Evolutionary conservation across 2,888 invertebrate species (phyloP), one percentile per base, ranked within the genome.

Genomic region (Drosophila subsilvestris): DNA sequence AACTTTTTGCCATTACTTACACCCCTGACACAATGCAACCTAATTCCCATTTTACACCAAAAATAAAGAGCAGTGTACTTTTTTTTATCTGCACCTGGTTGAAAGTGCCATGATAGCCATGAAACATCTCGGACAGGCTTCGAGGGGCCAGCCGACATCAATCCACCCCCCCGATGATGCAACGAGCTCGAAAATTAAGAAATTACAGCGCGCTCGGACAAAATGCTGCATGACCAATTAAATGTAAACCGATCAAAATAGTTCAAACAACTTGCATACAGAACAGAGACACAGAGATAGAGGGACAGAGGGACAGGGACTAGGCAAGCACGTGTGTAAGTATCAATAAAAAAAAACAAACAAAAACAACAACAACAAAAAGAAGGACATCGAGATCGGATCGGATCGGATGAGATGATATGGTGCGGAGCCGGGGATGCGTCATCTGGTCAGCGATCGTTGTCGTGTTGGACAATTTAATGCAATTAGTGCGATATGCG

Each of bases 401-500:
- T 37, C 47, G 25, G 54, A 42, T 51, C 51, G 48, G 17, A 61
- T 45, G 54, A 44, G 62, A 62, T n/a, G 54, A 42, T 18, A 14
- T 43, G 18, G 22, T 18, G 50, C 25, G 22, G 48, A 18, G 53
- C 22, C 17, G 60, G 51, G 42, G 5, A 54, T n/a, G 75, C 80
- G 83, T 86, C 83, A 88, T 78, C 80, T 88, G 83, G 86, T 49
- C 51, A 48, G 45, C 42, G 54, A 57, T 18, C 51, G 75, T 70
- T 68, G 77, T 61, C 84, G 84, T 80, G 83, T 72, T 78, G 77
- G 76, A 74, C 83, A 84, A 84, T 84, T 84, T 84, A 84, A 84
- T 84, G 88, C 88, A 84, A 84, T 84, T 84, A 84, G 83, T 84
- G 84, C 71, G 83, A 83, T 83, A 87, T 75, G 81, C 55, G 61